Percentiles rank a stretch among this genome's conserved stretches.
Conservation (phyloP, 2,888 invertebrate genomes). For the Leptopilina drosophilae region DNA sequence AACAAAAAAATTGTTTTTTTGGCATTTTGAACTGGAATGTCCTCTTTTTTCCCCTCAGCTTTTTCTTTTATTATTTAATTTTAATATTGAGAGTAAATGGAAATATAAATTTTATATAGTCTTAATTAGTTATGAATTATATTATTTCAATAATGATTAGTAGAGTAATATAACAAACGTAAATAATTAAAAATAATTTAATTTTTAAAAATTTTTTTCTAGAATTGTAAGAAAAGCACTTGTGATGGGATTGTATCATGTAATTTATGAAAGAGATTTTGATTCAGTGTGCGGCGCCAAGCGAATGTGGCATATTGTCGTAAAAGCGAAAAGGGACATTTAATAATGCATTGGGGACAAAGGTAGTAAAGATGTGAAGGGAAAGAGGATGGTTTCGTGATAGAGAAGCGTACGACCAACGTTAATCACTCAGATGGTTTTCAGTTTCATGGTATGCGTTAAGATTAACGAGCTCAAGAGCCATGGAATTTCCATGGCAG, state of each 20-base stretch:
- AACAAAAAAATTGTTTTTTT: too few relatives aligned
- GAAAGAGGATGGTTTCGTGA: not conserved
- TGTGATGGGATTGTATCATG: not conserved
- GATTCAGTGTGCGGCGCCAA: conserved; percentile 14
- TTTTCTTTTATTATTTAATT: too few relatives aligned
- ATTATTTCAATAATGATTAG: too few relatives aligned
- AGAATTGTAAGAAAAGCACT: too few relatives aligned
- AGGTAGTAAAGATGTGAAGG: conserved; percentile 31
- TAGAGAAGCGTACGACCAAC: conserved; percentile 32
- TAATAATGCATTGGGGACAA: conserved; percentile 20
- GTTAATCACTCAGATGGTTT: conserved; percentile 34
- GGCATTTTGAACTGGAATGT: too few relatives aligned
- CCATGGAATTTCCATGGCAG: conserved; percentile 34
- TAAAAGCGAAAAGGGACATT: conserved; percentile 28
- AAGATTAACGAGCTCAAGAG: conserved; percentile 31
- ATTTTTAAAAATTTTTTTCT: too few relatives aligned
- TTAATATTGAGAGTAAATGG: too few relatives aligned
- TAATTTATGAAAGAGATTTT: conserved; percentile 11
- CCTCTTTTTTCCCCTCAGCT: too few relatives aligned
- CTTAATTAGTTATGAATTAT: too few relatives aligned
- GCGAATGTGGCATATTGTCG: conserved; percentile 25
- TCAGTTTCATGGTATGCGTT: conserved; percentile 32
- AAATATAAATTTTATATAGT: too few relatives aligned
- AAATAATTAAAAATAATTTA: too few relatives aligned
- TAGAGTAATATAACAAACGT: too few relatives aligned